A percentile compares a stretch with the other conserved stretches of the same genome.
Evolutionary conservation across 2,797 vertebrate genomes (phyloP).

Genomic region (Cephalopachus bancanus): DNA sequence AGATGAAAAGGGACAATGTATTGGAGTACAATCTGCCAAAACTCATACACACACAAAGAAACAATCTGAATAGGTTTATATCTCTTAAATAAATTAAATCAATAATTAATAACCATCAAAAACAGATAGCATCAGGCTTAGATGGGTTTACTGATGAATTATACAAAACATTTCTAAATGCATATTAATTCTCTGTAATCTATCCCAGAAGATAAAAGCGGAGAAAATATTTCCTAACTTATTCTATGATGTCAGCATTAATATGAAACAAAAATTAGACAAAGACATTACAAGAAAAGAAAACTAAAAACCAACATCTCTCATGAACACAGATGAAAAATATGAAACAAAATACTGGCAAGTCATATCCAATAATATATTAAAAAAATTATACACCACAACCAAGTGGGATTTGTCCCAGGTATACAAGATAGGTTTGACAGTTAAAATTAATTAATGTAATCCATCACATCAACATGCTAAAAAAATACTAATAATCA

Average conservation of each 20-base stretch:
- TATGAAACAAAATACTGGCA: background rate
- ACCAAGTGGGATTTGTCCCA: background rate
- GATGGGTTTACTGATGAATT: background rate
- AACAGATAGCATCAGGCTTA: background rate
- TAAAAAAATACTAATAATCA: background rate
- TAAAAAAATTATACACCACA: background rate
- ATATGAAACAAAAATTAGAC: background rate
- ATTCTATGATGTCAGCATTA: background rate
- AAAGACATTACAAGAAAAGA: background rate
- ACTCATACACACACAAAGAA: background rate
- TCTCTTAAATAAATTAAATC: background rate
- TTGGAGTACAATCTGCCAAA: background rate
- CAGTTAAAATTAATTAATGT: background rate
- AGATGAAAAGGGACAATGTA: background rate
- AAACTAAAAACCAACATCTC: background rate
- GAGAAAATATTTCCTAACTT: background rate
- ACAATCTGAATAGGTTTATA: background rate
- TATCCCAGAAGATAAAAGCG: background rate
- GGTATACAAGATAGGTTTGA: background rate
- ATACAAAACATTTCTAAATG: background rate
- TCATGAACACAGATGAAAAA: background rate
- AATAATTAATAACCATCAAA: background rate
- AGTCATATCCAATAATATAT: background rate
- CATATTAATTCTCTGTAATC: background rate
- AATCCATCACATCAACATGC: background rate